Conservation (phyloP, 2,113 vertebrate species). For the Ammodytes marinus region DNA sequence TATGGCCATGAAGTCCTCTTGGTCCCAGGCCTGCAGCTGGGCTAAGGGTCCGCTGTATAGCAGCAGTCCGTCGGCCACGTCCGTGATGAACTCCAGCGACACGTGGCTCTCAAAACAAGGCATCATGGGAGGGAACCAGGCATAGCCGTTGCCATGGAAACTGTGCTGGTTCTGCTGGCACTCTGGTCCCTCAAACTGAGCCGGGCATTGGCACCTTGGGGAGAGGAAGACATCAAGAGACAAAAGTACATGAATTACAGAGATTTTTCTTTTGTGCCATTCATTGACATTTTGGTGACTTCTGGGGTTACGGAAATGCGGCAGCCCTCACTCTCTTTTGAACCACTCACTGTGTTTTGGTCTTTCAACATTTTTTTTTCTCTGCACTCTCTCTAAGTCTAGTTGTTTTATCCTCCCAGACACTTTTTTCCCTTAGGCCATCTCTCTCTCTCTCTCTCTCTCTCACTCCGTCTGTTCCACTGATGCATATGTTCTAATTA, state of each 20-base stretch:
- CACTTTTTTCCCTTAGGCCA: slow-evolving; percentile 45
- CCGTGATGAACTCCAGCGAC: slow-evolving; percentile 92
- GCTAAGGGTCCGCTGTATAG: slow-evolving; percentile 90
- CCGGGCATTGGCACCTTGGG: slow-evolving; percentile 89
- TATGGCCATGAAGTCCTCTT: slow-evolving; percentile 91
- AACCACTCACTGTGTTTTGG: slow-evolving; percentile 28
- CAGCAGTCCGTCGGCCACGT: slow-evolving; percentile 88
- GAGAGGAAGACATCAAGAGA: slow-evolving; percentile 50
- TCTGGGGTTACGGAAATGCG: background rate
- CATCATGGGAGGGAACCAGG: slow-evolving; percentile 91
- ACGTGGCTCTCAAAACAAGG: slow-evolving; percentile 91
- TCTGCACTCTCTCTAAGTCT: slow-evolving; percentile 16
- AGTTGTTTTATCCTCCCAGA: slow-evolving; percentile 44
- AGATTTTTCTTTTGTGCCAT: background rate
- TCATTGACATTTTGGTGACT: slow-evolving; percentile 1
- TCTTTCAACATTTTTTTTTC: slow-evolving; percentile 29
- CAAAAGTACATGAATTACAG: slow-evolving; percentile 44
- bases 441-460: slow-evolving; percentile 20
- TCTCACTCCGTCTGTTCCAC: slow-evolving; percentile 55
- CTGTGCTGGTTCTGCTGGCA: slow-evolving; percentile 93
- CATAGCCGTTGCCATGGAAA: slow-evolving; percentile 93
- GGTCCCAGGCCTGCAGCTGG: slow-evolving; percentile 86
- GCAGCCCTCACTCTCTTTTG: background rate
- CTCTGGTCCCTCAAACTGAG: slow-evolving; percentile 90
- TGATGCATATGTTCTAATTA: slow-evolving; percentile 79